These are phyloP conservation scores for Yponomeuta sedellus DNA, from an alignment of 2,888 invertebrate species.

Conservation along the genomic window DNA sequence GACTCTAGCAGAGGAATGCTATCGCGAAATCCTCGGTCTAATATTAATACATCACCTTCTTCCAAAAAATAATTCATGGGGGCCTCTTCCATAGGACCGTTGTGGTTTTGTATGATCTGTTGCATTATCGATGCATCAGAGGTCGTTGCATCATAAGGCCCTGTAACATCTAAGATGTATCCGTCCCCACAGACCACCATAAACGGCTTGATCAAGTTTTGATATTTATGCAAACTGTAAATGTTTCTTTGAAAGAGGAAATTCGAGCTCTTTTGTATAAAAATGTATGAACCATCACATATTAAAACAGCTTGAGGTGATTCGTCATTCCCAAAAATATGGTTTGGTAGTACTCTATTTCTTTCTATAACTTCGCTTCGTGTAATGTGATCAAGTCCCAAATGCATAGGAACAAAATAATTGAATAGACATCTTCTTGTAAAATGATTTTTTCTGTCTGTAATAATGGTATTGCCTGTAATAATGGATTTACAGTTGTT, in stretches of 20 bases:
- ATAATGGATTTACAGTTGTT: no score
- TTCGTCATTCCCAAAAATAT: slow-evolving; percentile 15
- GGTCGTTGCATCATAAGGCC: slow-evolving; percentile 22
- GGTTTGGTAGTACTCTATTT: slow-evolving; percentile 15
- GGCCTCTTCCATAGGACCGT: background rate
- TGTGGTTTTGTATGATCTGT: background rate
- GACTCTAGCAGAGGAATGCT: slow-evolving; percentile 16
- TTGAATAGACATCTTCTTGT: slow-evolving; percentile 12
- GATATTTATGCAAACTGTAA: slow-evolving; percentile 19
- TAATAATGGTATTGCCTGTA: no score
- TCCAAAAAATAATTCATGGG: background rate
- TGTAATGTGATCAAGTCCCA: slow-evolving; percentile 16
- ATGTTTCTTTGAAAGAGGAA: slow-evolving; percentile 16
- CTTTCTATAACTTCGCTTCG: slow-evolving; percentile 10
- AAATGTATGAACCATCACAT: slow-evolving; percentile 23
- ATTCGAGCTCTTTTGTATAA: slow-evolving; percentile 21
- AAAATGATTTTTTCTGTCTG: slow-evolving; percentile 2
- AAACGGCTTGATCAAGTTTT: slow-evolving; percentile 8
- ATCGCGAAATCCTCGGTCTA: slow-evolving; percentile 19
- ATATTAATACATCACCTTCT: slow-evolving; percentile 9
- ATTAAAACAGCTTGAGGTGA: slow-evolving; percentile 20
- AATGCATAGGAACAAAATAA: slow-evolving; percentile 16
- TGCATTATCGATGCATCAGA: slow-evolving; percentile 8
- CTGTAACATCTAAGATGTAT: slow-evolving; percentile 21
- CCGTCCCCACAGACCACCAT: slow-evolving; percentile 5